Percentiles rank a stretch among this genome's conserved stretches.
phyloP scores from a whole-genome alignment of 2,113 vertebrate genomes.

The Cavia porcellus region DNA sequence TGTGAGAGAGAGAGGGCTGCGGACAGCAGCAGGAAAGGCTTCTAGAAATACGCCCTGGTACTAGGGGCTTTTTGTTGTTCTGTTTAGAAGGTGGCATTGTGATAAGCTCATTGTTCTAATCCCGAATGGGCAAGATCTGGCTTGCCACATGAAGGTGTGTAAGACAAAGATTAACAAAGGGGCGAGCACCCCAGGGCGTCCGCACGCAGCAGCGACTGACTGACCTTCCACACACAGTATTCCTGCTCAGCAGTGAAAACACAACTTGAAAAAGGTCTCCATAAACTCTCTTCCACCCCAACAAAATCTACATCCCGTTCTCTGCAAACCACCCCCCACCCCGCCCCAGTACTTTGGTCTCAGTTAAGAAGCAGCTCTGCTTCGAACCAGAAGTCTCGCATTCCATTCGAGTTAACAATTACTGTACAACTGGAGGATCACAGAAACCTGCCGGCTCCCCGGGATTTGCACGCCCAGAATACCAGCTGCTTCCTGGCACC shows the following conservation, averaged over 20 bases:
- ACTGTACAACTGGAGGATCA: conserved; percentile 78
- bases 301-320: background rate
- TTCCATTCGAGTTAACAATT: conserved; percentile 87
- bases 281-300: background rate
- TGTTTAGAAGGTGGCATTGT: conserved; percentile 72
- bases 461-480: background rate
- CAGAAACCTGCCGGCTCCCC: conserved; percentile 61
- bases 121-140: conserved; percentile 78
- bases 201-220: background rate
- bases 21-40: background rate
- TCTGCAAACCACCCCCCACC: background rate
- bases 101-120: conserved; percentile 84
- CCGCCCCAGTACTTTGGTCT: background rate
- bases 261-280: background rate
- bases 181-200: conserved; percentile 66
- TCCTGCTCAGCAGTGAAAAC: background rate
- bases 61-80: background rate
- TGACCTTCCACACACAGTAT: background rate
- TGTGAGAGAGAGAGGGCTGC: background rate
- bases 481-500: conserved; percentile 66
- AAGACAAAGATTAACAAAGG: conserved; percentile 76
- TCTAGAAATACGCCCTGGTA: background rate
- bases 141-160: conserved; percentile 78
- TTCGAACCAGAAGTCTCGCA: conserved; percentile 81
- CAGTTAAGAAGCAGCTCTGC: conserved; percentile 82